Evolutionary conservation across 2,797 vertebrate species (phyloP), one percentile per base, ranked within the genome.

Genomic region (Acrocephalus scirpaceus): DNA sequence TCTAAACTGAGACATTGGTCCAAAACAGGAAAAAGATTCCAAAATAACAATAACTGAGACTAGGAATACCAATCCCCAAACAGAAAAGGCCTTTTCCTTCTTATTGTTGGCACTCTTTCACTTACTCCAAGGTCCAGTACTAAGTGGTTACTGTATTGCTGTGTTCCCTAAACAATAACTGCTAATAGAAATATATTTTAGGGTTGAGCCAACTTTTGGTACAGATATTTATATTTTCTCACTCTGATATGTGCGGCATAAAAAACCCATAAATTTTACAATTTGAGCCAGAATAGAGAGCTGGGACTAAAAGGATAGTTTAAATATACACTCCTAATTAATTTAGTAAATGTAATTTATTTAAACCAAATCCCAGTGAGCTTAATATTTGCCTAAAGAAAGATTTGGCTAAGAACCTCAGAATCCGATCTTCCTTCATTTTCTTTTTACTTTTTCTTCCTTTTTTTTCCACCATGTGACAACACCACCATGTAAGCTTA

Each of bases 61-160:
- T n/a, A 13, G 11, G 13, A 56, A 56, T 53, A 50, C 8, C 34
- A 48, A 32, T 45, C 13, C 12, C 17, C 3, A 34, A 45, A 67
- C 27, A 69, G 51, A 77, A 16, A 19, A 42, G 8, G 3, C 5
- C 5, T 56, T 85, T 44, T 21, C 9, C 42, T 61, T 48, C 26
- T n/a, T 0, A 0, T 22, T 62, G 4, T 45, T 91, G 20, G 7
- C 7, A 50, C 7, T 70, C 23, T 11, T 75, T 44, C 23, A 75
- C 22, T 73, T 54, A 34, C 30, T 62, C 36, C 10, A 78, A 76
- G 26, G 30, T 70, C 16, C 23, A 40, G 23, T 22, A 32, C 30
- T 21, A 72, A 0, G 2, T 7, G 4, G 15, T 42, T 53, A 36
- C 16, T 42, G 4, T 19, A 54, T 22, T 29, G 16, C 12, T 51